phyloP scores from a whole-genome alignment of 2,888 invertebrate genomes.

The Drosophila cracens region DNA sequence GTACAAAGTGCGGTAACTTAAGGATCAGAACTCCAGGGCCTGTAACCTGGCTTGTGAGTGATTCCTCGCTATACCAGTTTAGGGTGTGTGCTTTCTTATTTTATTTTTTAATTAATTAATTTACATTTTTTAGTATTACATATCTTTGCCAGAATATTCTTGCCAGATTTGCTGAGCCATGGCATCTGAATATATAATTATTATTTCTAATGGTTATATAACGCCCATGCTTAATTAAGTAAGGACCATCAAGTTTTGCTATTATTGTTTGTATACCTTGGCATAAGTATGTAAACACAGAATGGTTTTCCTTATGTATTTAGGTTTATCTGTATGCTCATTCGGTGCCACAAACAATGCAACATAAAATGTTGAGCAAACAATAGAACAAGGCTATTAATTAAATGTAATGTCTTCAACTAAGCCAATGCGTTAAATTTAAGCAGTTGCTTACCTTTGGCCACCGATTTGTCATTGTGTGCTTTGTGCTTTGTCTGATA shows the following conservation, averaged over 20 bases:
- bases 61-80: background rate
- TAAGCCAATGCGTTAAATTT: background rate
- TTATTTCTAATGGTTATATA: background rate
- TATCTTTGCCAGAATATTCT: background rate
- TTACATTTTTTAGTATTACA: background rate
- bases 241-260: background rate
- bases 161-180: background rate
- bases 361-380: background rate
- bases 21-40: background rate
- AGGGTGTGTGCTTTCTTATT: background rate
- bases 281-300: background rate
- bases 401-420: conserved; percentile 16
- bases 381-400: conserved; percentile 23
- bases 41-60: background rate
- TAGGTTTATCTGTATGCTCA: background rate
- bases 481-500: conserved; percentile 32
- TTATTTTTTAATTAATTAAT: too few species aligned
- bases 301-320: background rate
- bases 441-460: conserved; percentile 14
- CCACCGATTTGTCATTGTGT: conserved; percentile 43
- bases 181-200: background rate
- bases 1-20: background rate
- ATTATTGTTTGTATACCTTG: background rate
- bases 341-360: background rate
- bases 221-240: background rate